Conservation (phyloP, 1,140 invertebrate genomes). For the Hyposmocoma kahamanoa region DNA sequence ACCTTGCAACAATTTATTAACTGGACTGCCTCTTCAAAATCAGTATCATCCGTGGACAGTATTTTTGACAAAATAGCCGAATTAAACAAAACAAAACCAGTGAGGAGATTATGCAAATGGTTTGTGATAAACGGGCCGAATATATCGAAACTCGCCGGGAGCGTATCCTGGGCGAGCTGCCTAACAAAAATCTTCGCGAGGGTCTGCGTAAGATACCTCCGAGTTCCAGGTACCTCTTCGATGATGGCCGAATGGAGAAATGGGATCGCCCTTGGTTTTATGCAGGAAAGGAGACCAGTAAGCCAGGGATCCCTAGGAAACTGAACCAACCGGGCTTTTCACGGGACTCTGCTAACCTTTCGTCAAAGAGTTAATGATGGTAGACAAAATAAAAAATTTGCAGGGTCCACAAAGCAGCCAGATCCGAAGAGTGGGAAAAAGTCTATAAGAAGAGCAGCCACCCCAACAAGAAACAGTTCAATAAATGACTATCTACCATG, state of each 20-base stretch:
- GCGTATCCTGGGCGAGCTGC: neutral
- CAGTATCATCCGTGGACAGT: neutral
- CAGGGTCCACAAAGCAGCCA: neutral
- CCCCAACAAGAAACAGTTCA: neutral
- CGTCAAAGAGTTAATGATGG: neutral
- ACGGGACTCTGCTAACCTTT: neutral
- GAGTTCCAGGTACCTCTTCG: neutral
- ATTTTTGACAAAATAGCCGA: neutral
- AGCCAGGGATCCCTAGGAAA: neutral
- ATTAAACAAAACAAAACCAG: neutral
- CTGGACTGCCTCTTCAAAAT: neutral
- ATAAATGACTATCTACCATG: too few relatives aligned
- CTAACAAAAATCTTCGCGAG: neutral
- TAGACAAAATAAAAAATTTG: neutral
- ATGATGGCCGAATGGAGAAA: neutral
- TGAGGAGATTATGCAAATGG: neutral
- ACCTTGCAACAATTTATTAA: neutral
- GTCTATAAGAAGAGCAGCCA: neutral
- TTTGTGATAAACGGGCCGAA: neutral
- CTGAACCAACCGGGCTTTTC: neutral
- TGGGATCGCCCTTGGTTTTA: neutral
- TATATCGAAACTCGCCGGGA: neutral
- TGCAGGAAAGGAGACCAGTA: neutral
- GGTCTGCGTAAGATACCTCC: neutral
- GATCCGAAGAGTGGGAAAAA: neutral